Evolutionary conservation across 2,888 invertebrate species (phyloP), one percentile per base, ranked within the genome.

Genomic region (Rotaria magnacalcarata): DNA sequence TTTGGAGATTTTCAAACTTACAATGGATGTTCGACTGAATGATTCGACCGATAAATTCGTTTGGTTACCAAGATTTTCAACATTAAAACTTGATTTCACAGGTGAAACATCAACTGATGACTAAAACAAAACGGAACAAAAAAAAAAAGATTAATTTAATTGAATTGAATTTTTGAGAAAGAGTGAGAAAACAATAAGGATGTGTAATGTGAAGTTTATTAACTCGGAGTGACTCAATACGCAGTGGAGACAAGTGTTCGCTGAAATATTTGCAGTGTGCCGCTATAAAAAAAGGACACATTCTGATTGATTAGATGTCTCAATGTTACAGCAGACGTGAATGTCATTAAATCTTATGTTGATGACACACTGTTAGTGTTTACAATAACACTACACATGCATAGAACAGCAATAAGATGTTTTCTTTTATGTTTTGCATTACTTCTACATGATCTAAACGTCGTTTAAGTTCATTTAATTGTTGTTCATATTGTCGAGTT

Each of bases 401-500:
- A 3, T 67, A 14, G 11, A 27, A 10, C 27, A 67, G 10, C 8
- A 67, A 27, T 67, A 11, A 27, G 19, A 67, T 11, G 3, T 27
- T n/a, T 14, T 67, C 21, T 27, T 14, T 67, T 27, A 50, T 67
- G 14, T 4, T 52, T 52, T 16, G 14, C 16, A n/a, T 47, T 80
- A 80, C 80, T n/a, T 80, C 80, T 1, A 47, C 11, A 41, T 47
- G 34, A 47, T 80, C 80, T 80, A 43, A 8, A n/a, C 47, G 80
- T n/a, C 80, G 43, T 80, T 24, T 80, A n/a, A 80, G 24, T 47
- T 47, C 80, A 80, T 47, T 80, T 43, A 80, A 43, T 80, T 80
- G 80, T 80, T 47, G 43, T 80, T 80, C 80, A 47, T 47, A 80
- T 47, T 80, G 80, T 47, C 47, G 24, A 47, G 47, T 80, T 47